Base-by-base conservation (phyloP, 2,888 invertebrate species). In the Tetrapedia diversipes region DNA sequence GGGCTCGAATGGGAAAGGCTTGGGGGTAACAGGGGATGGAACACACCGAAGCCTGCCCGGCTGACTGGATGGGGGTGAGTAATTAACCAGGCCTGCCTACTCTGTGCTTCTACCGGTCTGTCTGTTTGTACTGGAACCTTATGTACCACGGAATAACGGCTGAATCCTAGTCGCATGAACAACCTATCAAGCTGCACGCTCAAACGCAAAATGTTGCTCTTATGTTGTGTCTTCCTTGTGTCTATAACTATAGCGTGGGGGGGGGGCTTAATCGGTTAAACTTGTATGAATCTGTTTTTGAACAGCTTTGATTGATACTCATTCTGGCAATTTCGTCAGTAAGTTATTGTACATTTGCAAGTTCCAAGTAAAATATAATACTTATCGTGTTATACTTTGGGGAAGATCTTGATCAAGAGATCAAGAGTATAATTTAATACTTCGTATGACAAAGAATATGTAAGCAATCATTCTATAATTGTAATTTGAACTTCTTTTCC, bases 31-130 rank as follows among this genome's bases (percentile, higher is more conserved):
- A 85, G 85, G 85, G 85, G 81, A 74, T 80, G 81, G 86, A 82
- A 83, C 82, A 82, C 82, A 87, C 83, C 82, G 85, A 82, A 84
- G 81, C 83, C 84, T 88, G 88, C 85, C 87, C 84, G 87, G 82
- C 89, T 84, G 80, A 80, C 87, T 89, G 88, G 89, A 86, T 84
- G 86, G 89, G 89, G 88, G 89, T 90, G 90, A 90, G 90, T 90
- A 90, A 90, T 90, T 90, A 90, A 90, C 90, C 89, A 88, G 88
- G 88, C 89, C 88, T 83, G 76, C 84, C 84, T 77, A 75, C 82
- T 77, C 81, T 79, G 75, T 77, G 65, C 79, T 70, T 77, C 77
- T 72, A 67, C 75, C 51, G 77, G 73, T 70, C 80, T 80, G 82
- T 82, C 88, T 88, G 87, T 89, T 89, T 89, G 87, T 87, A 86